Evolutionary conservation across 92 coral and sea anemone genomes (phyloP), one percentile per base, ranked within the genome.

Genomic region (Siderastrea radians): DNA sequence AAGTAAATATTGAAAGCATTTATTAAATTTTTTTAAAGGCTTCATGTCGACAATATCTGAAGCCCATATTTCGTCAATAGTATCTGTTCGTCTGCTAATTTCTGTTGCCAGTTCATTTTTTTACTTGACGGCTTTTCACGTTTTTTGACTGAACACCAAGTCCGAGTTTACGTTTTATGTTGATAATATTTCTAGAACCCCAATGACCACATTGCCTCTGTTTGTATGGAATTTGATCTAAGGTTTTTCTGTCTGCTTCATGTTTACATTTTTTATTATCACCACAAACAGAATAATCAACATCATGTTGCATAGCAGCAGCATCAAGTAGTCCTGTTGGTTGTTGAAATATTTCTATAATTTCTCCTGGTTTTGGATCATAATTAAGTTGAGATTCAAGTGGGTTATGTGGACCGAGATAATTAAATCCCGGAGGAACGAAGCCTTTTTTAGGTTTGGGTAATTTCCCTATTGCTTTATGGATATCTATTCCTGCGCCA

Each of bases 281-380:
- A 1, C 47, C 71, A 13, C 71, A 1, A 13, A 38, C 44, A 10
- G 15, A 3, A 15, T 78, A 78, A 26, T 78, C 83, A 3, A 60
- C 71, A 43, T 78, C 83, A 43, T 78, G 70, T 58, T 78, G 83
- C 83, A 78, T 59, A 2, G 83, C 83, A 12, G 14, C 15, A 5
- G 83, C 52, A 53, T 78, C 83, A 2, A 71, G 38, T 1, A 19
- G 0, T 1, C 83, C 70, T 0, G 83, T 61, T 15, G 72, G 83
- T 48, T 59, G 17, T 7, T 78, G 52, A n/a, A 1, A 59, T 1
- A 58, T 43, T 62, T 59, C 71, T 4, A 58, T 19, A 14, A 77
- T 77, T 7, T 60, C 15, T 8, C 70, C 83, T 1, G 52, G 59
- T 72, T 38, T 8, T 2, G 71, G 71, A 15, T 78, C 17, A 7